These are phyloP conservation scores for Cancer borealis DNA, from an alignment of 2,888 invertebrate genomes.

Conservation along the genomic window DNA sequence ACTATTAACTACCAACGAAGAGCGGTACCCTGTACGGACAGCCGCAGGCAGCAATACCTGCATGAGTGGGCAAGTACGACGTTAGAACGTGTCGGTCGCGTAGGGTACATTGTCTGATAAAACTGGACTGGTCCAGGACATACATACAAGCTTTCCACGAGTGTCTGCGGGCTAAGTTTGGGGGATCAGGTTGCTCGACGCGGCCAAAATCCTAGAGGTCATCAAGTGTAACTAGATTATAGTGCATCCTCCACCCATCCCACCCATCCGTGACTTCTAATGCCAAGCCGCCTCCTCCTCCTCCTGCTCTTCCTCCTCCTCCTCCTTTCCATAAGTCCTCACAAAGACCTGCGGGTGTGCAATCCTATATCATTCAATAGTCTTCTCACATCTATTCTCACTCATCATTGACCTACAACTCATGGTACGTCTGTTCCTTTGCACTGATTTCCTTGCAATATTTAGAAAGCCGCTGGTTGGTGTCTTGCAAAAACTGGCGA, in stretches of 20 bases:
- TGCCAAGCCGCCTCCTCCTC: neutral
- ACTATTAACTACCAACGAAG: neutral
- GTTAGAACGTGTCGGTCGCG: neutral
- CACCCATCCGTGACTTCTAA: too few relatives aligned
- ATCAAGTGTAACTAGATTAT: neutral
- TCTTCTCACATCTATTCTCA: too few relatives aligned
- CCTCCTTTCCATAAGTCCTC: neutral
- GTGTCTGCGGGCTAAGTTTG: neutral
- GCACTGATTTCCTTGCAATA: too few relatives aligned
- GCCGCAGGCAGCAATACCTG: neutral
- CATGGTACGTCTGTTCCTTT: too few relatives aligned
- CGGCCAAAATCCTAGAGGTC: neutral
- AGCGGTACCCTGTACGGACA: neutral
- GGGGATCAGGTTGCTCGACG: neutral
- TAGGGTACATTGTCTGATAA: constrained; percentile 4
- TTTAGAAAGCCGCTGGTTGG: too few relatives aligned
- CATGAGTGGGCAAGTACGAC: neutral
- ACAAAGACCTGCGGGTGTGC: too few relatives aligned
- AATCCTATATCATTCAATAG: too few relatives aligned
- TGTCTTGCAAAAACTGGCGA: too few relatives aligned
- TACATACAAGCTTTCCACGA: neutral
- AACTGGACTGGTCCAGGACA: neutral
- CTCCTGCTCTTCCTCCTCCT: neutral
- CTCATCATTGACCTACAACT: too few relatives aligned
- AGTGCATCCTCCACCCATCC: neutral